Evolutionary conservation across 2,888 invertebrate species (phyloP).

Genomic region (Melieria picta): DNA sequence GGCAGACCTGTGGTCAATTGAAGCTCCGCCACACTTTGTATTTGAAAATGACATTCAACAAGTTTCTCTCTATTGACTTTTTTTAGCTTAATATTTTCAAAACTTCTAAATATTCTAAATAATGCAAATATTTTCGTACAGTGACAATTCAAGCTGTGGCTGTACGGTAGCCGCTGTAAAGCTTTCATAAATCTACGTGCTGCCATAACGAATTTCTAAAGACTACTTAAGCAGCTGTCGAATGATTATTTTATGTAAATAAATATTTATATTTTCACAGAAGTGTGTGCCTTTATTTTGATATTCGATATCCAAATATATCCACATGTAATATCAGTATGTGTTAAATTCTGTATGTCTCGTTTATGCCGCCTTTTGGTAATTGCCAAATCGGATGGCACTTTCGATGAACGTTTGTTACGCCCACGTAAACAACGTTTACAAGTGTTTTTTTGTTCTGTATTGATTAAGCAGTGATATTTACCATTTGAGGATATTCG

Average conservation of each 20-base stretch:
- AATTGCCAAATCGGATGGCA: too few species aligned
- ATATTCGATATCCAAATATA: too few species aligned
- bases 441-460: too few species aligned
- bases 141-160: background rate
- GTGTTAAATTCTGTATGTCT: too few species aligned
- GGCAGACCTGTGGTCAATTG: background rate
- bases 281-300: background rate
- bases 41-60: background rate
- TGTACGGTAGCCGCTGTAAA: too few species aligned
- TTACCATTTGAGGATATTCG: too few species aligned
- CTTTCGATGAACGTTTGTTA: too few species aligned
- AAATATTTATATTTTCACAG: conserved; percentile 23
- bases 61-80: background rate
- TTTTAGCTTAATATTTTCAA: background rate
- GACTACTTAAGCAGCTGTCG: conserved; percentile 31
- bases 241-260: conserved; percentile 25
- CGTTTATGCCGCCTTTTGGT: too few species aligned
- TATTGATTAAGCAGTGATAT: too few species aligned
- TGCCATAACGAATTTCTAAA: background rate
- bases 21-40: background rate
- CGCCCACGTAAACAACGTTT: too few species aligned
- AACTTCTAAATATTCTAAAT: background rate
- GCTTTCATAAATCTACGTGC: background rate
- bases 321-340: too few species aligned
- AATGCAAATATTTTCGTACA: background rate